Evolutionary conservation across 2,888 invertebrate species (phyloP), one percentile per base, ranked within the genome.

Genomic region (Ferrisia virgata): DNA sequence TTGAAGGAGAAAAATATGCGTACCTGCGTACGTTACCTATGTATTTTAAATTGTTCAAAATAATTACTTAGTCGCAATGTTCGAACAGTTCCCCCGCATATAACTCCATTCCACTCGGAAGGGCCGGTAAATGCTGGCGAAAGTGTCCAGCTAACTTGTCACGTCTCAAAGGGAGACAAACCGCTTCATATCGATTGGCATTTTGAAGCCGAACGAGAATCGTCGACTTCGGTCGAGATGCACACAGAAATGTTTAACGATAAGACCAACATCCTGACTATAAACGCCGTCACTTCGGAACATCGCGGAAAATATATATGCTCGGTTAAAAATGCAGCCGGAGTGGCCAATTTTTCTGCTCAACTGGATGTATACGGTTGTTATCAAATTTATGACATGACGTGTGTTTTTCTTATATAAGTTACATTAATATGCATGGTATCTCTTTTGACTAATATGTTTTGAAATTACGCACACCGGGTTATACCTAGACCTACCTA

Each of bases 261-360:
- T 36, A 86, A 92, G 86, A 91, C 91, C 87, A 92, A 92, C 86
- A 90, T 93, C 85, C 88, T 93, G 87, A 92, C 91, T 86, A 93
- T 94, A 86, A 92, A 92, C 86, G 91, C 92, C n/a, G 91, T 94
- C 72, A 91, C 92, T 85, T 92, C 92, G 58, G 90, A 91, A 85
- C 94, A 94, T 88, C 92, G 93, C 86, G 94, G 94, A 85, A 91
- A 92, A 88, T 95, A 94, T 87, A 94, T 93, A 69, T 95, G 95
- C 88, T 91, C 92, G 84, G 95, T 94, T 33, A 91, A 90, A 86
- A 95, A 95, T 89, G 90, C 89, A 87, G 94, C 93, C 76, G 95
- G 94, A 86, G 90, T 90, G 87, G 91, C 92, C 86, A 92, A 92
- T 89, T 92, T 92, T 87, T 91, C 92, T 76, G 91, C 93, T 86